Conservation (phyloP, 2,113 vertebrate species). For the Ptyas mucosa region DNA sequence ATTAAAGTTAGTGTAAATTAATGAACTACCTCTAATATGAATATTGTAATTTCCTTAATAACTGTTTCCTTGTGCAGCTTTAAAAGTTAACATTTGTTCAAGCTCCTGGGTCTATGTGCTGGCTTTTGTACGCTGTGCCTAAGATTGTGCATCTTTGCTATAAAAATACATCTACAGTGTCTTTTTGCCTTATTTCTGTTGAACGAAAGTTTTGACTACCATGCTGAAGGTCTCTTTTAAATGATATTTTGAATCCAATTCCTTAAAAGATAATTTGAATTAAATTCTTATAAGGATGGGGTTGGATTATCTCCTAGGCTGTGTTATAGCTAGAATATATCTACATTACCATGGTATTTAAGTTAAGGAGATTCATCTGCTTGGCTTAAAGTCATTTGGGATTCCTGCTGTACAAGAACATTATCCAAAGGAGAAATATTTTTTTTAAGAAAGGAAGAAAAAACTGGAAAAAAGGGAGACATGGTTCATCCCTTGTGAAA, state of each 20-base stretch:
- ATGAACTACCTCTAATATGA: not conserved
- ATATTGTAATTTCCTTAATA: not conserved
- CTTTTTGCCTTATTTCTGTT: slow-evolving; percentile 31
- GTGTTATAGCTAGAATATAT: not conserved
- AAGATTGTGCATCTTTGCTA: not conserved
- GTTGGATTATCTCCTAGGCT: not conserved
- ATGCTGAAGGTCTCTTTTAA: not conserved
- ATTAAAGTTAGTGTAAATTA: not conserved
- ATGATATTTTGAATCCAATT: not conserved
- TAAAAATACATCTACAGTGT: slow-evolving; percentile 27
- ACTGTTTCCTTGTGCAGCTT: not conserved
- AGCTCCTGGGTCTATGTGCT: not conserved
- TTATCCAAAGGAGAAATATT: not conserved
- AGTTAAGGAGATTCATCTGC: not conserved
- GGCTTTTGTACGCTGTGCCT: not conserved
- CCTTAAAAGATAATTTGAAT: not conserved
- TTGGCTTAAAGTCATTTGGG: not conserved
- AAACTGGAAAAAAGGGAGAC: not conserved
- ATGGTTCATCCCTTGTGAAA: not conserved
- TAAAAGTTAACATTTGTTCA: not conserved
- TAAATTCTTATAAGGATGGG: not conserved
- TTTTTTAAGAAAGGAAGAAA: not conserved
- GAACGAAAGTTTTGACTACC: slow-evolving; percentile 28
- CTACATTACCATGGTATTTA: not conserved
- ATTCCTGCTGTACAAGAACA: not conserved